Evolutionary conservation across 2,888 invertebrate genomes (phyloP).

Genomic region (Tenthredo amoena): DNA sequence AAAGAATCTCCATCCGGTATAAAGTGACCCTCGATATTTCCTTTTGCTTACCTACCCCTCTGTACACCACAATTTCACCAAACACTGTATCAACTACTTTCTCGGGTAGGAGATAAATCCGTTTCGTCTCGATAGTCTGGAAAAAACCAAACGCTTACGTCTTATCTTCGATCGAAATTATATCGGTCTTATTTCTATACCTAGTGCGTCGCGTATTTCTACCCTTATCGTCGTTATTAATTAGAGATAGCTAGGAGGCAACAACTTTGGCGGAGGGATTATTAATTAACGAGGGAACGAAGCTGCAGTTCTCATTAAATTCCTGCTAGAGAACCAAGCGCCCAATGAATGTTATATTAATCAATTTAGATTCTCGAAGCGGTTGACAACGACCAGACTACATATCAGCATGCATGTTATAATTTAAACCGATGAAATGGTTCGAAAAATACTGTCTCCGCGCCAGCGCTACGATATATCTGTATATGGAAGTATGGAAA

Average conservation of each 20-base stretch:
- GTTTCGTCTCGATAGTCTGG: neutral
- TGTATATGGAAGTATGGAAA: constrained; percentile 21
- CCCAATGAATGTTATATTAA: constrained; percentile 63
- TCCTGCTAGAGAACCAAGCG: constrained; percentile 5
- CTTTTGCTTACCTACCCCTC: neutral
- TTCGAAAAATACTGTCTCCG: neutral
- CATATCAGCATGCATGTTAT: neutral
- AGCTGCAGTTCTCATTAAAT: constrained; percentile 7
- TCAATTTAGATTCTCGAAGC: constrained; percentile 56
- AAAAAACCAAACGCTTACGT: neutral
- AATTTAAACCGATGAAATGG: neutral
- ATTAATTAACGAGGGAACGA: constrained; percentile 32
- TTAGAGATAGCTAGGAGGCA: constrained; percentile 1
- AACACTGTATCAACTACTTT: neutral
- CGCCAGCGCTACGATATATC: neutral
- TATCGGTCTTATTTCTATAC: neutral
- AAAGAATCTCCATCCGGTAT: constrained; percentile 8
- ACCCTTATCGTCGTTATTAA: constrained; percentile 11
- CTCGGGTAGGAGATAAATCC: neutral
- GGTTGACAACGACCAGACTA: constrained; percentile 13
- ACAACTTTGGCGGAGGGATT: constrained; percentile 16
- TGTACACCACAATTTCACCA: neutral
- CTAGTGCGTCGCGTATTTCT: neutral
- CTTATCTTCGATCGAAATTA: neutral
- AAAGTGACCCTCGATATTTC: constrained; percentile 21